These are phyloP conservation scores for Pungitius pungitius DNA, from an alignment of 2,113 vertebrate genomes.

Conservation along the genomic window DNA sequence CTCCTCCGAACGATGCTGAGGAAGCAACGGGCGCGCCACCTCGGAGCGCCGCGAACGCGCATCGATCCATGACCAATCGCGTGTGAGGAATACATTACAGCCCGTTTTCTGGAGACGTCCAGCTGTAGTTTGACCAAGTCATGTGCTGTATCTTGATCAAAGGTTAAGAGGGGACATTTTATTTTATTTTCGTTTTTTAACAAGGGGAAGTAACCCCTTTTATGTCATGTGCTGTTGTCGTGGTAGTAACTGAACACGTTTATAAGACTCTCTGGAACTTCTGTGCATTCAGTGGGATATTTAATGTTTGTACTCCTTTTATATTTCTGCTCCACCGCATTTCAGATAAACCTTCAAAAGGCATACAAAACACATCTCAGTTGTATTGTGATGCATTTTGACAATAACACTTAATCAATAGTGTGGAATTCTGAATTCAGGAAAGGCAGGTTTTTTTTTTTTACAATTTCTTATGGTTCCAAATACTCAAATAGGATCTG, in stretches of 20 bases:
- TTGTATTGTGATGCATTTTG: not conserved
- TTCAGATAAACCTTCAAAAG: not conserved
- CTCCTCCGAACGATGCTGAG: conserved; percentile 71
- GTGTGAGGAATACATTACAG: conserved; percentile 71
- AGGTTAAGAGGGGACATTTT: conserved; percentile 4
- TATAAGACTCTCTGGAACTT: not conserved
- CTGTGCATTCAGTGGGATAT: not conserved
- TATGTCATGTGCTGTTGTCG: no score
- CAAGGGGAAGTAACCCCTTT: not conserved
- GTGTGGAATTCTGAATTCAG: not conserved
- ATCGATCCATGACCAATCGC: conserved; percentile 75
- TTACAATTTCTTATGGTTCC: not conserved
- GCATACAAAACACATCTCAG: not conserved
- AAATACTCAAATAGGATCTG: not conserved
- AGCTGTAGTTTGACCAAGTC: not conserved
- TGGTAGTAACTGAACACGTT: not conserved
- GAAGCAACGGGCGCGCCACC: conserved; percentile 70
- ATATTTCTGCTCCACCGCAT: not conserved
- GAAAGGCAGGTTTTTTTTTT: not conserved
- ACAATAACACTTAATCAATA: no score
- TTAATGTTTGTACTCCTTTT: not conserved
- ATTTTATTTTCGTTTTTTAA: not conserved
- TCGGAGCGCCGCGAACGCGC: conserved; percentile 71
- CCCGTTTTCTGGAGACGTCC: conserved; percentile 54
- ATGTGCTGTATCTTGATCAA: conserved; percentile 1